Percentiles rank a stretch among this genome's conserved stretches.
Evolutionary conservation across 2,888 invertebrate species (phyloP).

Genomic region (Microlaimidae sp.): DNA sequence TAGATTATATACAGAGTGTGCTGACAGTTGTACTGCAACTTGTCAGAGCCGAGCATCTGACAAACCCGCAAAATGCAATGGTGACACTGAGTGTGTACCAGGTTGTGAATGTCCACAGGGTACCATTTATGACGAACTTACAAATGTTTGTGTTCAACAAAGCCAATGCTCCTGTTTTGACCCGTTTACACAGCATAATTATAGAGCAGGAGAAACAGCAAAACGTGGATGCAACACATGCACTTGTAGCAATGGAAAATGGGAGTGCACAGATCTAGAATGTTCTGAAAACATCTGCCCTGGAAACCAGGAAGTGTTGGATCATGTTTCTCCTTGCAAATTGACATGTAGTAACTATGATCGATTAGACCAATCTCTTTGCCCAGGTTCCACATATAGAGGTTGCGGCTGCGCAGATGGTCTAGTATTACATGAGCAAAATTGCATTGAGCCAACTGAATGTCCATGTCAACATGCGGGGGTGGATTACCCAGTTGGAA

Average conservation of each 20-base stretch:
- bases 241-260: slow-evolving; percentile 5
- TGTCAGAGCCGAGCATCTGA: slow-evolving; percentile 47
- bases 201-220: slow-evolving; percentile 2
- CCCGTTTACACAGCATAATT: neutral
- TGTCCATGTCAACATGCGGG: slow-evolving; percentile 84
- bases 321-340: slow-evolving; percentile 7
- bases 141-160: slow-evolving; percentile 6
- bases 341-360: slow-evolving; percentile 13
- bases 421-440: slow-evolving; percentile 46
- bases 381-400: neutral
- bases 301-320: slow-evolving; percentile 12
- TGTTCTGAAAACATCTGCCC: slow-evolving; percentile 13
- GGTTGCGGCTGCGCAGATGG: slow-evolving; percentile 64
- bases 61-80: slow-evolving; percentile 14
- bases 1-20: slow-evolving; percentile 59
- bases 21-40: slow-evolving; percentile 52
- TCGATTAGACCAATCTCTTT: slow-evolving; percentile 1
- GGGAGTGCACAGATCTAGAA: slow-evolving; percentile 3
- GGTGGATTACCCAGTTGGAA: slow-evolving; percentile 57
- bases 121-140: slow-evolving; percentile 46
- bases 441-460: slow-evolving; percentile 51
- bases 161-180: slow-evolving; percentile 11
- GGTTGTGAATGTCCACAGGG: slow-evolving; percentile 74
- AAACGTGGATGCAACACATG: slow-evolving; percentile 14
- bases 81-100: slow-evolving; percentile 52